Evolutionary conservation across 2,797 vertebrate genomes (phyloP).

Genomic region (Crenichthys baileyi): DNA sequence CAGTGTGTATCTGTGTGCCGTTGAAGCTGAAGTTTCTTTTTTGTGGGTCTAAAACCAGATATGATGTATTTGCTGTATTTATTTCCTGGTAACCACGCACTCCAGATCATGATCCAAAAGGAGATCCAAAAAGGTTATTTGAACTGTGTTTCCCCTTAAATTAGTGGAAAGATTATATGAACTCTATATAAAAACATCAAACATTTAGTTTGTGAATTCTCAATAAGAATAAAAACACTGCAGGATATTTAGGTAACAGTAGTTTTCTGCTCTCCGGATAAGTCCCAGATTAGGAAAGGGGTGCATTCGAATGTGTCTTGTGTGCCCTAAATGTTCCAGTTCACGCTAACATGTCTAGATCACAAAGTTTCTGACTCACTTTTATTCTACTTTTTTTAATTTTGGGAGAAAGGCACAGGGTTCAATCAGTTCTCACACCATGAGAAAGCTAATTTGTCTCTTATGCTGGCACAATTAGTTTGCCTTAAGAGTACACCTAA

Average conservation of each 20-base stretch:
- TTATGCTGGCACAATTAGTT: constrained; percentile 8
- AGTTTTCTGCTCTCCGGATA: neutral
- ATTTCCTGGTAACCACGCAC: no score
- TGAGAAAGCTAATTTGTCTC: neutral
- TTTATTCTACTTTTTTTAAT: constrained; percentile 5
- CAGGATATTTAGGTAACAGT: no score
- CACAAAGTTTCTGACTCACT: neutral
- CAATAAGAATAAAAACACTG: no score
- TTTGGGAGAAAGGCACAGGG: neutral
- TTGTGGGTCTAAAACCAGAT: neutral
- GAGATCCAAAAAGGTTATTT: constrained; percentile 48
- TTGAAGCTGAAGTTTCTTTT: constrained; percentile 17
- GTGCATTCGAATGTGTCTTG: neutral
- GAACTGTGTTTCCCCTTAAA: constrained; percentile 20
- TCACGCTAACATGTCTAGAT: neutral
- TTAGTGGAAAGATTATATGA: constrained; percentile 24
- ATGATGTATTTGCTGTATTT: neutral
- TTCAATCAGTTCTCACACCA: neutral
- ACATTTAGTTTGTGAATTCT: no score
- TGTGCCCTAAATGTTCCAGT: neutral
- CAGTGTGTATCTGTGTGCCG: constrained; percentile 7
- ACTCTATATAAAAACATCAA: no score
- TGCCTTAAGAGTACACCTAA: neutral
- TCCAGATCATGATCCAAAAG: no score
- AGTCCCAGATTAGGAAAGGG: neutral